These are phyloP conservation scores for Yponomeuta evonymella DNA, from an alignment of 2,888 invertebrate species.

Conservation along the genomic window DNA sequence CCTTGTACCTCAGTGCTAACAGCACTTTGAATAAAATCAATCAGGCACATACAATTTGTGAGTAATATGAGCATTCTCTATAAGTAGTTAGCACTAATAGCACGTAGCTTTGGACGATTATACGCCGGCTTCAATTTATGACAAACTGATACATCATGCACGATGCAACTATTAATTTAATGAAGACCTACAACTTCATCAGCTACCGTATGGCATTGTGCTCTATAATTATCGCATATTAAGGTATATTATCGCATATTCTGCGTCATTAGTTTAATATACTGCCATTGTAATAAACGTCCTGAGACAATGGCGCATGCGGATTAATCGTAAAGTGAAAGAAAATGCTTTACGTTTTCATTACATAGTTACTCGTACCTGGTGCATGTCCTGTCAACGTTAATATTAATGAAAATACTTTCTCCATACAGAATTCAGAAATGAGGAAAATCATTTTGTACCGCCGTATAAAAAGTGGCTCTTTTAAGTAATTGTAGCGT, in stretches of 20 bases:
- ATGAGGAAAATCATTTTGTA: not conserved
- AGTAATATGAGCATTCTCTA: not conserved
- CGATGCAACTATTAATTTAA: slow-evolving; percentile 51
- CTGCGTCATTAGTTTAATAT: slow-evolving; percentile 59
- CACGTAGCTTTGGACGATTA: slow-evolving; percentile 11
- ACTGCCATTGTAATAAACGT: slow-evolving; percentile 56
- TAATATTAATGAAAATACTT: not conserved
- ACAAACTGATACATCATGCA: slow-evolving; percentile 34
- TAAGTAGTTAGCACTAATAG: slow-evolving; percentile 4
- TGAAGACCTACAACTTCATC: slow-evolving; percentile 62
- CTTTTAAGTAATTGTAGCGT: no score
- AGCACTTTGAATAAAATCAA: not conserved
- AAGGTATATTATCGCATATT: slow-evolving; percentile 56
- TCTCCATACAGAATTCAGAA: not conserved
- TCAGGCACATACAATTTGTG: not conserved
- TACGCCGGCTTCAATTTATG: slow-evolving; percentile 12
- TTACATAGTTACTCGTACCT: not conserved
- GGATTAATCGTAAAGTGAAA: not conserved
- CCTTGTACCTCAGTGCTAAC: no score
- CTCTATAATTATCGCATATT: slow-evolving; percentile 63
- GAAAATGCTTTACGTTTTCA: not conserved
- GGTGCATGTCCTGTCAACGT: not conserved
- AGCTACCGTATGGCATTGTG: slow-evolving; percentile 46
- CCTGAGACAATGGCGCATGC: slow-evolving; percentile 47
- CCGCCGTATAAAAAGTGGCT: not conserved